Percentiles rank a stretch among this genome's conserved stretches.
Conservation (phyloP, 2,888 invertebrate genomes). For the Rhingia campestris region DNA sequence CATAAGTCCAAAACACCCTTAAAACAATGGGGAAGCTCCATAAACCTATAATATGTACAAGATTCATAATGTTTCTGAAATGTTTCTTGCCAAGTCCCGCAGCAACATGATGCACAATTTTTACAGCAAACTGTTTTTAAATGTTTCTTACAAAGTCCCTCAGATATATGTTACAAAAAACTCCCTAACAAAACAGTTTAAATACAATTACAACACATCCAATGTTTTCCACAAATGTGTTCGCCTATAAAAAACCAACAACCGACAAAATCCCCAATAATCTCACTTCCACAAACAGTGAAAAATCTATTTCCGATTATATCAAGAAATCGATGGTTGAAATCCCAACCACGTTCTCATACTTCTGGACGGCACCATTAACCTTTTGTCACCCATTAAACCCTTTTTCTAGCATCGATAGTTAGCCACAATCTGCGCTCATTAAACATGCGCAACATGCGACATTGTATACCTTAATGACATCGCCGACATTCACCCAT, state of each 20-base stretch:
- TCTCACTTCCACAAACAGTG: background rate
- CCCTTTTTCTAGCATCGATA: slow-evolving; percentile 25
- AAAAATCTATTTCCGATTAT: background rate
- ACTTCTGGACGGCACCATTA: slow-evolving; percentile 48
- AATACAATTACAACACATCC: background rate
- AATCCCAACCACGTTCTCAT: slow-evolving; percentile 22
- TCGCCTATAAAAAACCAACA: background rate
- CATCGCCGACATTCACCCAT: slow-evolving; percentile 12
- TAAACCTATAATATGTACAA: no score
- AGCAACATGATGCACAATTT: no score
- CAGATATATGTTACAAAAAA: no score
- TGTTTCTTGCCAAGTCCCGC: no score
- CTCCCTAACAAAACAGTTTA: background rate
- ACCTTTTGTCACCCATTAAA: slow-evolving; percentile 52
- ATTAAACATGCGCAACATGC: slow-evolving; percentile 56
- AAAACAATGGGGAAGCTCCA: no score
- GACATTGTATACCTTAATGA: slow-evolving; percentile 23
- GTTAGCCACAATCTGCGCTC: slow-evolving; percentile 15
- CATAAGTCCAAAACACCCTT: no score
- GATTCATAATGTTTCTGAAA: no score
- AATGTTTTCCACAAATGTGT: background rate
- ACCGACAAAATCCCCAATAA: background rate
- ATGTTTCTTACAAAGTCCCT: no score
- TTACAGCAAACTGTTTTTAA: no score
- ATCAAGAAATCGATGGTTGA: background rate